A percentile compares a stretch with the other conserved stretches of the same genome.
These are phyloP conservation scores for Halcyon chelicuti DNA, from an alignment of 2,797 vertebrate genomes.

Conservation along the genomic window DNA sequence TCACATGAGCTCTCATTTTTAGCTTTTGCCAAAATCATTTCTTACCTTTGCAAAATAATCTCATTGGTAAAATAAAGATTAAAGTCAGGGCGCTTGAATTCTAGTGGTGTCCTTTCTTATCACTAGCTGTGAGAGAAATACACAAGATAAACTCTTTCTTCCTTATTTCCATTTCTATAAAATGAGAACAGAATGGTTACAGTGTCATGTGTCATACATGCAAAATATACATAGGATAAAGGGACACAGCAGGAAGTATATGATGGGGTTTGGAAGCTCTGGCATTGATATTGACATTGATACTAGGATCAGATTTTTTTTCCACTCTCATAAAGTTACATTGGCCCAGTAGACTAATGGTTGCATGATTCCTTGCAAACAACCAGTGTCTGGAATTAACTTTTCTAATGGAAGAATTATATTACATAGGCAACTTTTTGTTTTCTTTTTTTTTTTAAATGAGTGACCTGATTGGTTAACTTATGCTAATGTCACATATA, in stretches of 20 bases:
- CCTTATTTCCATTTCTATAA: not conserved
- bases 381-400: not conserved
- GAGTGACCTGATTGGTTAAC: not conserved
- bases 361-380: not conserved
- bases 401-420: not conserved
- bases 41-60: not conserved
- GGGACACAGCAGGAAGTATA: not conserved
- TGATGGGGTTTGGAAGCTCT: not conserved
- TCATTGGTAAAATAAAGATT: not conserved
- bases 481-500: not conserved
- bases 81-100: not conserved
- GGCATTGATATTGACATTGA: not conserved
- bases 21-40: not conserved
- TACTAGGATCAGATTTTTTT: not conserved
- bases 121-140: not conserved
- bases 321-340: rapidly evolving
- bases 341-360: not conserved
- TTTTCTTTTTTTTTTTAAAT: not conserved
- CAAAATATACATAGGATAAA: not conserved
- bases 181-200: not conserved
- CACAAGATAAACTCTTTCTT: not conserved
- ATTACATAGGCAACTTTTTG: not conserved
- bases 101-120: not conserved
- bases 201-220: not conserved
- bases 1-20: not conserved